Evolutionary conservation across 2,113 vertebrate genomes (phyloP).

Genomic region (Ptyas mucosa): DNA sequence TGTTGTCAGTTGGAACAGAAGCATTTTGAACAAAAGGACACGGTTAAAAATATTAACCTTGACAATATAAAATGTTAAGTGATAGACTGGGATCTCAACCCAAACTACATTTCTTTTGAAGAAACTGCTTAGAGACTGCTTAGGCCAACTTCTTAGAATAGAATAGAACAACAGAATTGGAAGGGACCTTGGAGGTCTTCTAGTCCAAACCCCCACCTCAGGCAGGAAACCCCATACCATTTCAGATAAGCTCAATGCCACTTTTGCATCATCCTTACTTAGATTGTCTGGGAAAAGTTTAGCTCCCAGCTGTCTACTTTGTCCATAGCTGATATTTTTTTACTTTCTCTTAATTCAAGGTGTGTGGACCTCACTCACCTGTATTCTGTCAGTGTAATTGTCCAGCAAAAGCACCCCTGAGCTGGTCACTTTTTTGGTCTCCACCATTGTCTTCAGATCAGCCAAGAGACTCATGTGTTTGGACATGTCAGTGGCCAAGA

Average conservation of each 20-base stretch:
- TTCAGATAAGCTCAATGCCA: neutral
- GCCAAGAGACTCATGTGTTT: conserved; percentile 95
- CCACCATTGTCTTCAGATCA: conserved; percentile 94
- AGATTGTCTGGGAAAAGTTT: neutral
- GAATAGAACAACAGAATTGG: no score
- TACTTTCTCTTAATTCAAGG: neutral
- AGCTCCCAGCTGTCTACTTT: neutral
- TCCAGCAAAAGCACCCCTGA: conserved; percentile 90
- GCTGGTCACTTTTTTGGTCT: conserved; percentile 95
- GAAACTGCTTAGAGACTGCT: neutral
- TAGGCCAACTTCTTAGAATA: neutral
- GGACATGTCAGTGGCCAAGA: conserved; percentile 94
- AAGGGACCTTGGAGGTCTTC: no score
- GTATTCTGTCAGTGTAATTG: conserved; percentile 90
- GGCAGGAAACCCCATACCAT: no score
- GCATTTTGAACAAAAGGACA: neutral
- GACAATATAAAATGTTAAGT: neutral
- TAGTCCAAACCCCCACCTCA: no score
- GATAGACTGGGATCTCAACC: neutral
- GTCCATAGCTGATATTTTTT: neutral
- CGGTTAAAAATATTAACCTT: neutral
- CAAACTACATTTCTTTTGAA: neutral
- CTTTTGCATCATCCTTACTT: neutral
- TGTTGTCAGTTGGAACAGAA: neutral
- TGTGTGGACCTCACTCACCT: conserved; percentile 66